A percentile compares a stretch with the other conserved stretches of the same genome.
Evolutionary conservation across 1,140 invertebrate species (phyloP).

Genomic region (Oedothorax gibbosus): DNA sequence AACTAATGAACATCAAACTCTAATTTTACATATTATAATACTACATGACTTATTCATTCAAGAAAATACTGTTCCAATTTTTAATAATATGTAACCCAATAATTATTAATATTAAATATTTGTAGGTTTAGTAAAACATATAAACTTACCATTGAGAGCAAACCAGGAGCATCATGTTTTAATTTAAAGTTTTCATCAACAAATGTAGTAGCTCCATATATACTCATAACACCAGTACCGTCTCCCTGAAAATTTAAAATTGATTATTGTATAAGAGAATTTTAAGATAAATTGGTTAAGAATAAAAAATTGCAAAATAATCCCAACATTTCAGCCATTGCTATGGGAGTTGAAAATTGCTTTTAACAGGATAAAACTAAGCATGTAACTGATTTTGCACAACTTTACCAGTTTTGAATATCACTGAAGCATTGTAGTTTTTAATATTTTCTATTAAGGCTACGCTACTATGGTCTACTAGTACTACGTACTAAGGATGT

Average conservation of each 20-base stretch:
- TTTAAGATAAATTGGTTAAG: not conserved
- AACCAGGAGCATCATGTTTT: slow-evolving; percentile 93
- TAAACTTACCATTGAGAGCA: slow-evolving; percentile 91
- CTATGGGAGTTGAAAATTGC: not conserved
- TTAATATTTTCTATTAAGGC: too few relatives aligned
- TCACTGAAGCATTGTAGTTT: too few relatives aligned
- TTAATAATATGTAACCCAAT: too few relatives aligned
- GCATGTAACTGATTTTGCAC: too few relatives aligned
- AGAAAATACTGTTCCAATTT: not conserved
- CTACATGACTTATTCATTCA: not conserved
- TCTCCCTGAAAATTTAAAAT: slow-evolving; percentile 80
- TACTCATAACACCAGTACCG: slow-evolving; percentile 97
- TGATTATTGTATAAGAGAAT: slow-evolving; percentile 1
- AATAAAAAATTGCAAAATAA: slow-evolving; percentile 10
- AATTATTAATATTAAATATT: too few relatives aligned
- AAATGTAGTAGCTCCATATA: slow-evolving; percentile 94
- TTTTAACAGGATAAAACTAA: not conserved
- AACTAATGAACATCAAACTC: not conserved
- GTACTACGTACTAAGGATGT: too few relatives aligned
- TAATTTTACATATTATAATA: not conserved
- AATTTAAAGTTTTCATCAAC: slow-evolving; percentile 96
- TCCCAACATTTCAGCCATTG: not conserved
- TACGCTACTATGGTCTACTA: too few relatives aligned
- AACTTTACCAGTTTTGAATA: too few relatives aligned
- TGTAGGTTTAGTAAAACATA: not conserved